phyloP scores from a whole-genome alignment of 64 coral and sea anemone genomes.

The Platygyra sinensis region DNA sequence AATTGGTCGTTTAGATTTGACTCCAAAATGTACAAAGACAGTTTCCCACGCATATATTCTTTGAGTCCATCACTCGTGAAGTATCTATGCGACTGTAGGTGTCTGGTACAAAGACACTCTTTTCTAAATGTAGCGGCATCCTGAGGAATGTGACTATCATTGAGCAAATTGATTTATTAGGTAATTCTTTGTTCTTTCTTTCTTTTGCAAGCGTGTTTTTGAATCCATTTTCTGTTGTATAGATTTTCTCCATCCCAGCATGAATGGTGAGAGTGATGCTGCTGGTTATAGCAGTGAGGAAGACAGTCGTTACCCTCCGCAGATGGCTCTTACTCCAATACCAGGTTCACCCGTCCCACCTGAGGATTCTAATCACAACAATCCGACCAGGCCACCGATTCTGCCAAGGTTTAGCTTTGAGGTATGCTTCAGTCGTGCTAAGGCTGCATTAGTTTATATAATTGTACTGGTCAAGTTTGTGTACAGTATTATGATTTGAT shows the following conservation, averaged over 20 bases:
- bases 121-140: too few species aligned
- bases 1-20: too few species aligned
- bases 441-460: background rate
- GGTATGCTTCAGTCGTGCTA: constrained; percentile 15
- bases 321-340: constrained; percentile 91
- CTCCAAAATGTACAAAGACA: too few species aligned
- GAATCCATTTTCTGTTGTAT: background rate
- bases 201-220: background rate
- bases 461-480: background rate
- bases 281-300: constrained; percentile 86
- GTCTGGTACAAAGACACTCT: too few species aligned
- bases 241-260: constrained; percentile 18
- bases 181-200: background rate
- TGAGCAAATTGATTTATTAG: too few species aligned
- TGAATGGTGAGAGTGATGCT: constrained; percentile 49
- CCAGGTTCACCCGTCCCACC: constrained; percentile 70
- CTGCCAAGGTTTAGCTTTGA: constrained; percentile 89
- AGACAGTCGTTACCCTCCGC: constrained; percentile 82
- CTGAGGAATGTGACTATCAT: too few species aligned
- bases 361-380: constrained; percentile 34
- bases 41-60: too few species aligned
- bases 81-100: too few species aligned
- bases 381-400: constrained; percentile 37
- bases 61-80: too few species aligned
- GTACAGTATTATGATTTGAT: too few species aligned